phyloP scores from a whole-genome alignment of 1,140 invertebrate species.

The Paralvinella palmiformis region DNA sequence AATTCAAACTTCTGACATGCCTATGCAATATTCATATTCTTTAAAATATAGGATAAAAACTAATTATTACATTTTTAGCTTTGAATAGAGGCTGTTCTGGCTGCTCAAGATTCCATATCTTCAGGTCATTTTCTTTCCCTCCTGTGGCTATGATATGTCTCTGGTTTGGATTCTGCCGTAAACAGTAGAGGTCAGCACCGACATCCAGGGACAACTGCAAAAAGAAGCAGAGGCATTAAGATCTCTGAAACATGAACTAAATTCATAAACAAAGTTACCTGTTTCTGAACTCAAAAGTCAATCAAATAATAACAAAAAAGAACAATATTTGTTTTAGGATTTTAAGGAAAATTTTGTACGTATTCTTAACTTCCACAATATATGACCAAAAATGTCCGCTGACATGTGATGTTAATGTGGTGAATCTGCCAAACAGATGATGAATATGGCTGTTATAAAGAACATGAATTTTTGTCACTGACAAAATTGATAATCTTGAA shows the following conservation, averaged over 20 bases:
- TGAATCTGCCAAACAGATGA: too few relatives aligned
- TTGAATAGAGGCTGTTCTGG: constrained; percentile 54
- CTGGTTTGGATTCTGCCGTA: constrained; percentile 52
- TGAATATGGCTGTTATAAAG: too few relatives aligned
- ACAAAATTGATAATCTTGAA: too few relatives aligned
- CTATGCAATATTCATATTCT: constrained; percentile 1
- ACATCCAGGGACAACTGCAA: constrained; percentile 28
- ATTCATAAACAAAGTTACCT: constrained; percentile 22
- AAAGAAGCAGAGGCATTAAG: neutral
- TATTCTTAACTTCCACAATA: constrained; percentile 47
- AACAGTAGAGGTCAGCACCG: constrained; percentile 51
- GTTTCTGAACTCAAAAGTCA: neutral
- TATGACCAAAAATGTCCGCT: too few relatives aligned
- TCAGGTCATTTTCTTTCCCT: constrained; percentile 68
- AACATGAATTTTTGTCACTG: too few relatives aligned
- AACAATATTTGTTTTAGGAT: neutral
- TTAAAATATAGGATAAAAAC: constrained; percentile 20
- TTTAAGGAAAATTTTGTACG: constrained; percentile 23
- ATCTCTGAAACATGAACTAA: constrained; percentile 11
- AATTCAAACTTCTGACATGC: constrained; percentile 14
- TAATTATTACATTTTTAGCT: constrained; percentile 71
- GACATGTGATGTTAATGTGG: too few relatives aligned
- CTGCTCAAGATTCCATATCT: constrained; percentile 64
- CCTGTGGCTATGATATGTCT: constrained; percentile 60
- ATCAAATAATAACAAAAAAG: neutral